Base-by-base conservation (phyloP, 92 coral and sea anemone species). In the Epizoanthus illoricatus region DNA sequence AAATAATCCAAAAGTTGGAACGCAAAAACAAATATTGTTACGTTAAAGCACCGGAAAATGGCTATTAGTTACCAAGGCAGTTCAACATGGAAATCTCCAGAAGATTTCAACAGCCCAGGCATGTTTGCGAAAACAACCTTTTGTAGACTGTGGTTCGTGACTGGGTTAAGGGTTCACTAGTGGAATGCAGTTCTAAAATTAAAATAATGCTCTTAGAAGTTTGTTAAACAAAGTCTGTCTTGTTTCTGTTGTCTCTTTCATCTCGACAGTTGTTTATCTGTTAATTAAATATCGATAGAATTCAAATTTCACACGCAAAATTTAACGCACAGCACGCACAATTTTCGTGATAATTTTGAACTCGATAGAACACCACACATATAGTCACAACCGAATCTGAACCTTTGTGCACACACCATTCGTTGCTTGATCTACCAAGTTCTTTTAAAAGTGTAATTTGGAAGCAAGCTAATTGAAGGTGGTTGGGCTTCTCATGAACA, bases 1-100 rank as follows among this genome's bases (percentile, higher is more conserved):
- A 60, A 69, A 55, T 41, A 63, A 62, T 78, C 17, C 61, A 62
- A 76, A 62, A 13, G 0, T 12, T 15, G 60, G 16, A 63, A 78
- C 71, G 64, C 41, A 78, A 78, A 73, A 78, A 78, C 42, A 78
- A 20, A 20, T 10, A 69, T 42, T 76, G 81, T 76, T 76, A 57
- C 62, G 23, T 71, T 45, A 66, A 74, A 39, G 18, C 16, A 65
- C 58, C 18, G 33, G 23, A 73, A n/a, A 39, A 61, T 19, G 62
- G 43, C 40, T 33, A 45, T 39, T n/a, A 9, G 54, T 49, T 49
- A 42, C 40, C n/a, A 16, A 16, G 80, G 12, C 40, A 43, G 43
- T 19, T 11, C 21, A n/a, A 39, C 71, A 61, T 49, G 82, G 82
- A 78, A 78, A 43, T 78, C 82, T 62, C 56, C 66, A 23, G 71